A percentile compares a stretch with the other conserved stretches of the same genome.
Evolutionary conservation across 2,888 invertebrate genomes (phyloP).

Genomic region (Crematogaster levior): DNA sequence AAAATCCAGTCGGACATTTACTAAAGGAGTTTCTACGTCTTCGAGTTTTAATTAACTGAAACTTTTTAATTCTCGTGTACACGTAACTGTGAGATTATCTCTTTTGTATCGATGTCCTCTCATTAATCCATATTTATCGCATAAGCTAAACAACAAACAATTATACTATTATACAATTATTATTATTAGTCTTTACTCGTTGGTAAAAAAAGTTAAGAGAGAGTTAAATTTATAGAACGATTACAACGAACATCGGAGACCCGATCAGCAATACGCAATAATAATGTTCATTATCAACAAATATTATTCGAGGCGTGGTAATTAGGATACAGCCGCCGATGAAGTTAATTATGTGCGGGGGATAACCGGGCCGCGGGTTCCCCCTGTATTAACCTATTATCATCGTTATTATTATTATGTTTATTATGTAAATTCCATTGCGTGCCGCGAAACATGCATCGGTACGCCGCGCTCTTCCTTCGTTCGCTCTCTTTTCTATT

Average conservation of each 20-base stretch:
- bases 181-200: background rate
- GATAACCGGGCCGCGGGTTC: constrained; percentile 41
- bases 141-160: background rate
- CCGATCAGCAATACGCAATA: constrained; percentile 58
- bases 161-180: no score
- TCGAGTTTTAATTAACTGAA: background rate
- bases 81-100: background rate
- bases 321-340: constrained; percentile 50
- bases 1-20: constrained; percentile 44
- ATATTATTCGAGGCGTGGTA: constrained; percentile 54
- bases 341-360: constrained; percentile 54
- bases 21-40: background rate
- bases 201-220: background rate
- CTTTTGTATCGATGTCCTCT: background rate
- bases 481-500: constrained; percentile 38
- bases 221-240: constrained; percentile 18
- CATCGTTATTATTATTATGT: constrained; percentile 54
- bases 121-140: background rate
- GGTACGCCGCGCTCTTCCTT: constrained; percentile 3
- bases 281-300: constrained; percentile 56
- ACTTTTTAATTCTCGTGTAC: background rate
- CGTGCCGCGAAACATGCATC: constrained; percentile 46
- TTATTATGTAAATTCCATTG: constrained; percentile 55
- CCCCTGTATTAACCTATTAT: constrained; percentile 53
- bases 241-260: constrained; percentile 23